Evolutionary conservation across 2,888 invertebrate genomes (phyloP), one percentile per base, ranked within the genome.

Genomic region (Amblyteles armatorius): DNA sequence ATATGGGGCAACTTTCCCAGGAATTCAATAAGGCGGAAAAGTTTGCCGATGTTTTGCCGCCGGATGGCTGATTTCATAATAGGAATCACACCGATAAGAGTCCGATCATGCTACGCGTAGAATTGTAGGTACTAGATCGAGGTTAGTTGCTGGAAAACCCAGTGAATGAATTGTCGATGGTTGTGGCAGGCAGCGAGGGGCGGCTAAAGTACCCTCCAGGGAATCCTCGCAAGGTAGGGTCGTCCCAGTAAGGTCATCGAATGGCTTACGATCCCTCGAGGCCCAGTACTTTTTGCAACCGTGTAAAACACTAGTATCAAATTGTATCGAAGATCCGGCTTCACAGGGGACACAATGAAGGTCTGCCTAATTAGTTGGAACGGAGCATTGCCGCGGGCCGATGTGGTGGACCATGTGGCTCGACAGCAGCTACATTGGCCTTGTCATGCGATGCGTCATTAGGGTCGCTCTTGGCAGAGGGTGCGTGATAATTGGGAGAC

Each of bases 361-460:
- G 77, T 81, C 78, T 69, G 50, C 67, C 81, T 84, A 84, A 84
- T 84, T 84, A 84, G 73, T 68, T 36, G 80, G 67, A 81, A 77
- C 44, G 50, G 50, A 60, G 76, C 57, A 67, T 29, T 50, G 69
- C 79, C n/a, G 33, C 57, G 3, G 26, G 22, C 26, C 26, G 26
- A 26, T 57, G 29, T 29, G 65, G 5, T 16, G 22, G 13, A 65
- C 33, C 65, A 65, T 74, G 63, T 57, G 3, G 26, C n/a, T 26
- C 74, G 29, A 16, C 19, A 19, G 29, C 44, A 19, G 48, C 60
- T 48, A 63, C 60, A 11, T 19, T 22, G 9, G 63, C 2, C n/a
- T 44, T 33, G 16, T 48, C 65, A 65, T 33, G 33, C 22, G n/a
- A 33, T 19, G 16, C 33, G 19, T 76, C 50, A 52, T 63, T 63